Evolutionary conservation across 2,797 vertebrate species (phyloP), one percentile per base, ranked within the genome.

Genomic region (Artibeus lituratus): DNA sequence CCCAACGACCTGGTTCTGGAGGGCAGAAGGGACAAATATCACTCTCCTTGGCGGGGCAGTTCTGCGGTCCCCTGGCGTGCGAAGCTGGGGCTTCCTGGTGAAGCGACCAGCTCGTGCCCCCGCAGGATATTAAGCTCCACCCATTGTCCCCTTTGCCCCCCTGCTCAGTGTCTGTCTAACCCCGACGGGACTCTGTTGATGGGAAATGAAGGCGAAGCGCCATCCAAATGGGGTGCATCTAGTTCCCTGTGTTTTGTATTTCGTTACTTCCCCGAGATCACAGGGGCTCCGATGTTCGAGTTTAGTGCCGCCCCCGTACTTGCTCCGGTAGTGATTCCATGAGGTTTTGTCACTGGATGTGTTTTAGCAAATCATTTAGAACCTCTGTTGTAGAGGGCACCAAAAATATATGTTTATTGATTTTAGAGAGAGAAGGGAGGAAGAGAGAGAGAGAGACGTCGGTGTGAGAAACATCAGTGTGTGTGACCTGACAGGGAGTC

Each of bases 131-230:
- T n/a, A 16, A 65, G 62, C 32, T 8, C 62, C 29, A 6, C 26
- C 29, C 18, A 26, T 32, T 14, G 2, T 15, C 14, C 62, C 29
- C 32, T 18, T n/a, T 3, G 32, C 2, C 5, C 62, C 32, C 29
- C 59, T 65, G n/a, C 62, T 29, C 29, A 65, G 29, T 8, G 12
- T n/a, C 29, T n/a, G 14, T 65, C 6, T 65, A 18, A 15, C 5
- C 15, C 32, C 14, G 14, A 18, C 3, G 15, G 62, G 2, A n/a
- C 62, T 14, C 59, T 9, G 0, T 21, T 3, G 22, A 0, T 32
- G 47, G 57, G 49, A 39, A 51, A 51, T 29, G 14, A 22, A 51
- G 44, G 47, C 12, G 4, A 32, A 26, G 87, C 18, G 9, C 16
- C 2, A 4, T 7, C 53, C 21, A 5, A 24, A 21, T 24, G 35